phyloP scores from a whole-genome alignment of 1,140 invertebrate genomes.

The Diachasma alloeum region DNA sequence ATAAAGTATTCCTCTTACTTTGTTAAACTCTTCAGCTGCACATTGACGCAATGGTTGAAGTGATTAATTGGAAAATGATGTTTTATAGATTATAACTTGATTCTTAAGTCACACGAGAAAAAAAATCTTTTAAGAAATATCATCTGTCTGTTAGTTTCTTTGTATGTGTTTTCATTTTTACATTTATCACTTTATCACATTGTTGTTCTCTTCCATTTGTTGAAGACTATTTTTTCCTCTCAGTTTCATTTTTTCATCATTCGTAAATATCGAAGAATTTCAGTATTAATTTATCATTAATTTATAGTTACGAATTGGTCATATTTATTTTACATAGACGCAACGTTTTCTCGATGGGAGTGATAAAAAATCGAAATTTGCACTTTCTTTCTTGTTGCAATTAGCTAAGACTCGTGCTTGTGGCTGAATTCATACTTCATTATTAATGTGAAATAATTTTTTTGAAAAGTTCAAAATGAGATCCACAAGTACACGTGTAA shows the following conservation, averaged over 20 bases:
- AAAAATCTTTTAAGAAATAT: not conserved
- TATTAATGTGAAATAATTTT: not conserved
- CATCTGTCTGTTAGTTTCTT: not conserved
- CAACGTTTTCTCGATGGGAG: not conserved
- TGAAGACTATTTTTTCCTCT: not conserved
- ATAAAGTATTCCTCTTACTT: not conserved
- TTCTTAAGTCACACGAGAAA: not conserved
- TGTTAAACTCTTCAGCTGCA: not conserved
- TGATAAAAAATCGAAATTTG: not conserved
- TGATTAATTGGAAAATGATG: not conserved
- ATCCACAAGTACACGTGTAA: not conserved
- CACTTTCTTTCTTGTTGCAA: not conserved
- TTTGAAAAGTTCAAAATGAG: not conserved
- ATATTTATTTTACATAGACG: conserved; percentile 6
- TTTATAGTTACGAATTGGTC: conserved; percentile 26
- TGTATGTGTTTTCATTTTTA: not conserved
- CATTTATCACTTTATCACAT: not conserved
- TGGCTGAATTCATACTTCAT: not conserved
- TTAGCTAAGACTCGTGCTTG: not conserved
- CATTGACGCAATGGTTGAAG: not conserved
- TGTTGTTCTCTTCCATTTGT: not conserved
- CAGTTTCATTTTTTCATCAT: not conserved
- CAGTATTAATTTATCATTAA: not conserved
- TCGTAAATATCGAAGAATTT: not conserved
- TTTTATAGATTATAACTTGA: not conserved